Evolutionary conservation across 30 jellyfish, hydroid and myxozoan species (phyloP).

Genomic region (Cassiopea andromeda): DNA sequence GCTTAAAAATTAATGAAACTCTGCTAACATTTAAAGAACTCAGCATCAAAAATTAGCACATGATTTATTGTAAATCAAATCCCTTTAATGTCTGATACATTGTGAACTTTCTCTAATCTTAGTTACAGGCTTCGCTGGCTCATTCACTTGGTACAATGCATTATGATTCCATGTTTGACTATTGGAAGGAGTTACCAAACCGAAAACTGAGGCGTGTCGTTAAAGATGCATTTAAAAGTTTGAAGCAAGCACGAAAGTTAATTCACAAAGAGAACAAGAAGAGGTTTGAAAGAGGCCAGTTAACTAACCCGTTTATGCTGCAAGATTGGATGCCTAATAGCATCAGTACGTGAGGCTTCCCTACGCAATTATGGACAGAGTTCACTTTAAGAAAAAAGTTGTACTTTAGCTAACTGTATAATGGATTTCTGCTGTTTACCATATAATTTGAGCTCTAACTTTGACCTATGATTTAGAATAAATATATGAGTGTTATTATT

Average conservation of each 20-base stretch:
- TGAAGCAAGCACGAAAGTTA: neutral
- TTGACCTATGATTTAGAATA: too few species aligned
- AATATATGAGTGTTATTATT: too few species aligned
- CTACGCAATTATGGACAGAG: neutral
- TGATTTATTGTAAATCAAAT: too few species aligned
- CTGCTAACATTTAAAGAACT: too few species aligned
- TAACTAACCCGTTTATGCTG: conserved; percentile 63
- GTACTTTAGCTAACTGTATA: neutral
- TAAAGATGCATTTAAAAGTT: neutral
- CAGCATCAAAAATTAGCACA: too few species aligned
- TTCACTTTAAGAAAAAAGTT: too few species aligned
- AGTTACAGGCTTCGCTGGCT: conserved; percentile 40
- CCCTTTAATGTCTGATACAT: too few species aligned
- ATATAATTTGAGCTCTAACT: too few species aligned
- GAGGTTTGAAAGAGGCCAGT: conserved; percentile 27
- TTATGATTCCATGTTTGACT: conserved; percentile 58
- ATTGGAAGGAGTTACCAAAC: conserved; percentile 12
- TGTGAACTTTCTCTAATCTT: neutral
- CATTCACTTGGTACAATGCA: conserved; percentile 17
- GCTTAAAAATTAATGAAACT: too few species aligned
- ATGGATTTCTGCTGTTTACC: too few species aligned
- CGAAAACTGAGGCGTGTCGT: conserved; percentile 8
- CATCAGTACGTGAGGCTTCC: conserved; percentile 12
- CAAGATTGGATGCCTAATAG: conserved; percentile 67
- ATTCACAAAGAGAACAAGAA: conserved; percentile 35